Evolutionary conservation across 1,140 invertebrate species (phyloP), one percentile per base, ranked within the genome.

Genomic region (Carposina sasakii): DNA sequence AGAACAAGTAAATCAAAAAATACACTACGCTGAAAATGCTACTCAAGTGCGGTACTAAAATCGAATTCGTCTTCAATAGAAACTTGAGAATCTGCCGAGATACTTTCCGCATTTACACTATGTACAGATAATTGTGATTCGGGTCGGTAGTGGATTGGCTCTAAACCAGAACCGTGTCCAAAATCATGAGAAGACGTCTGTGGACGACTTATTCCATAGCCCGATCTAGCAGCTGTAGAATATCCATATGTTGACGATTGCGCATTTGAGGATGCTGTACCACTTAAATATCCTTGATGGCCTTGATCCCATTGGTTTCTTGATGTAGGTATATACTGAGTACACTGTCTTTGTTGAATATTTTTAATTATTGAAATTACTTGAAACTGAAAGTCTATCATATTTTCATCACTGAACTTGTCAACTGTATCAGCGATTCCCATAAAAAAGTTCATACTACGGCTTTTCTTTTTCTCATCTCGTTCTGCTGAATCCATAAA

Each of bases 31-130:
- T 43, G 41, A 43, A 43, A 26, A 28, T 43, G 41, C 41, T 43
- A 43, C 23, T 43, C 41, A 26, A 43, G 24, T 43, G 52, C 46
- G 41, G 52, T 49, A 49, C 52, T 49, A 54, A 54, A 54, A 54
- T 54, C 52, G 52, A 54, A 54, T 54, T 54, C 46, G 40, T 54
- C 52, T 49, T 54, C 52, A 49, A 54, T 49, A 54, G 40, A 45
- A 54, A 30, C 52, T 54, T 45, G 52, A 54, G 52, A 54, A 54
- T 43, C 41, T 43, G 41, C 41, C 41, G 52, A 54, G 52, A 43
- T 43, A 43, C 41, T 43, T 43, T 54, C 52, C 40, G 52, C 41
- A 48, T 54, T 54, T 45, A 45, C 52, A 54, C 46, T 54, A 45
- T 54, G 41, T 49, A 33, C 46, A 54, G 52, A 54, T 49, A 49